phyloP scores from a whole-genome alignment of 2,888 invertebrate species.

The Torymus aiolomorphi region DNA sequence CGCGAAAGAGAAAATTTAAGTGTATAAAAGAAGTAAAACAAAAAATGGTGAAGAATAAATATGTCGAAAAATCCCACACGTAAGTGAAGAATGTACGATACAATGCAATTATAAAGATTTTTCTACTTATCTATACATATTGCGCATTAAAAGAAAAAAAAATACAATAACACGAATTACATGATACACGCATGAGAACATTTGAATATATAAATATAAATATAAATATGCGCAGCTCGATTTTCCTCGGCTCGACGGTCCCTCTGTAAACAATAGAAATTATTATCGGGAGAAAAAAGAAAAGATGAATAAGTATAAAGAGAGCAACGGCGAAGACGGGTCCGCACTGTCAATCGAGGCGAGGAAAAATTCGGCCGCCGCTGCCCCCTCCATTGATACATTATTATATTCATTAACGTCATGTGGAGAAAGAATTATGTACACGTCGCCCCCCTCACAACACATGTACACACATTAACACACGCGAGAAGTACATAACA shows the following conservation, averaged over 20 bases:
- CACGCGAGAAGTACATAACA: constrained; percentile 5
- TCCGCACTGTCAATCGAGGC: background rate
- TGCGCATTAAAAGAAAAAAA: constrained; percentile 44
- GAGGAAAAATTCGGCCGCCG: constrained; percentile 15
- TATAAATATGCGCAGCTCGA: constrained; percentile 40
- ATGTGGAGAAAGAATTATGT: constrained; percentile 20
- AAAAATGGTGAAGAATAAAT: constrained; percentile 22
- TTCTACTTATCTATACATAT: constrained; percentile 67
- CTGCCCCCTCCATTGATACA: no score
- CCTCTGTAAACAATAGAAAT: constrained; percentile 2
- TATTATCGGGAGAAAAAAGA: constrained; percentile 7
- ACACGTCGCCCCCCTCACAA: constrained; percentile 17
- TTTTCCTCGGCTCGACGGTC: constrained; percentile 37
- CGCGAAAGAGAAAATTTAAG: constrained; percentile 39
- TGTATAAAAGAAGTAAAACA: constrained; percentile 38
- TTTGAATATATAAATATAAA: constrained; percentile 52
- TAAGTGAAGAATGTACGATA: constrained; percentile 50
- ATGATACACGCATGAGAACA: constrained; percentile 55
- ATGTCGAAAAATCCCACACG: constrained; percentile 26
- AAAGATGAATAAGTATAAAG: background rate
- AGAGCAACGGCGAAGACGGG: background rate
- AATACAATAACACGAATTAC: constrained; percentile 49
- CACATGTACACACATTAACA: background rate
- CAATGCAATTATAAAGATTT: constrained; percentile 61
- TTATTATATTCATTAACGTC: constrained; percentile 17